A percentile compares a stretch with the other conserved stretches of the same genome.
phyloP scores from a whole-genome alignment of 2,113 vertebrate species.

The Leucopsar rothschildi region DNA sequence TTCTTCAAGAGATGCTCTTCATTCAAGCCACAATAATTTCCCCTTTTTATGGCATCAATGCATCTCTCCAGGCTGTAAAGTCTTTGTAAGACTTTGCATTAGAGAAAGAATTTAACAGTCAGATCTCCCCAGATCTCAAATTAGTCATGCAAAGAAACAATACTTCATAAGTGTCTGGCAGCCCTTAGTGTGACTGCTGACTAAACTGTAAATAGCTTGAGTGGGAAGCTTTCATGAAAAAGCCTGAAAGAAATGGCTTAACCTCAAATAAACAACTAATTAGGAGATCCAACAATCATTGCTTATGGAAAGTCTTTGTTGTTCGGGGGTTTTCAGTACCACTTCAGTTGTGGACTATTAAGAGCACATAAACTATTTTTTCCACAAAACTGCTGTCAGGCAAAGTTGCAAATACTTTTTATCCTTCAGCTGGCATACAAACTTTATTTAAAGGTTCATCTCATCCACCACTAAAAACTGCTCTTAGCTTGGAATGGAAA shows the following conservation, averaged over 20 bases:
- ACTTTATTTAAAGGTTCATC: neutral
- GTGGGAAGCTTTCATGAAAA: neutral
- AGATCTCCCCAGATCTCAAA: neutral
- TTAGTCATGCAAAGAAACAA: constrained; percentile 23
- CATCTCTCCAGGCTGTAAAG: neutral
- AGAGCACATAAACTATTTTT: neutral
- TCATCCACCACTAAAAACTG: neutral
- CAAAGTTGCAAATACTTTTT: neutral
- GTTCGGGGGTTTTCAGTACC: neutral
- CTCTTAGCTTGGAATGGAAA: neutral
- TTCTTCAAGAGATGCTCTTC: neutral
- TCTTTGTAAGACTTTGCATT: constrained; percentile 4
- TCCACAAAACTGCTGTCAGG: neutral
- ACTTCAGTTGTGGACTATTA: neutral
- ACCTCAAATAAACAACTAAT: neutral
- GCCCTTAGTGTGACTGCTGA: neutral
- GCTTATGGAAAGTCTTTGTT: neutral
- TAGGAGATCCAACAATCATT: neutral
- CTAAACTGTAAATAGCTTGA: constrained; percentile 23
- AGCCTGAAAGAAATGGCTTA: constrained; percentile 2
- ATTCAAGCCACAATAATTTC: neutral
- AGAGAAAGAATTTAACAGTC: constrained; percentile 4
- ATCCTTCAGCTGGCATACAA: neutral
- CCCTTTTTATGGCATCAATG: neutral
- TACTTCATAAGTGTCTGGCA: neutral